Evolutionary conservation across 2,113 vertebrate species (phyloP), one percentile per base, ranked within the genome.

Genomic region (Engraulis encrasicolus): DNA sequence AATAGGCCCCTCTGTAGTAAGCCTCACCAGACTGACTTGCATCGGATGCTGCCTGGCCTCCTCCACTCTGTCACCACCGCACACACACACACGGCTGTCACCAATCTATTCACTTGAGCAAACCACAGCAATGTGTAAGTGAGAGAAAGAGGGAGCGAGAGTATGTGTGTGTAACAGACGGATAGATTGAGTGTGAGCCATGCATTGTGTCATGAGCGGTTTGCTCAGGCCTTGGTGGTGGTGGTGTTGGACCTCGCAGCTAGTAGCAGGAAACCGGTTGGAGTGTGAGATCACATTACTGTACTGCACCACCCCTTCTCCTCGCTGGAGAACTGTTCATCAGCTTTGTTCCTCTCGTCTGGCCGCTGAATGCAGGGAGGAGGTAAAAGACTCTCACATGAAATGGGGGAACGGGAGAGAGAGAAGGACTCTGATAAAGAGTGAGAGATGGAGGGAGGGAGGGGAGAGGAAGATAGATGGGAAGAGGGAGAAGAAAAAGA

Each of bases 341-440:
- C 17, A 12, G 34, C 31, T 74, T 74, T 74, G 66, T 74, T 74
- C 66, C 66, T 74, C 66, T 74, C 34, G 66, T 74, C 27, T 17
- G 66, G 6, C 23, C 66, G 27, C 31, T 74, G 66, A 74, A 34
- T 74, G 66, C 34, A 74, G 66, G 66, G 66, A 74, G 66, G 66
- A 74, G 66, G 66, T 27, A 14, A 74, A 74, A 36, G 66, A 74
- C 23, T 15, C 66, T 17, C 27, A 74, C 31, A 34, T 34, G 66
- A 74, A 74, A 74, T 6, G 27, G 12, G 27, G 58, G 58, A 27
- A 12, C 7, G 6, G 19, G 54, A 5, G n/a, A n/a, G n/a, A n/a
- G n/a, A n/a, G n/a, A n/a, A n/a, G n/a, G n/a, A n/a, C n/a, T n/a
- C n/a, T n/a, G n/a, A n/a, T n/a, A n/a, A n/a, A n/a, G n/a, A n/a